Percentiles rank a stretch among this genome's conserved stretches.
Conservation (phyloP, 2,888 invertebrate genomes). For the Schizaphis graminum region DNA sequence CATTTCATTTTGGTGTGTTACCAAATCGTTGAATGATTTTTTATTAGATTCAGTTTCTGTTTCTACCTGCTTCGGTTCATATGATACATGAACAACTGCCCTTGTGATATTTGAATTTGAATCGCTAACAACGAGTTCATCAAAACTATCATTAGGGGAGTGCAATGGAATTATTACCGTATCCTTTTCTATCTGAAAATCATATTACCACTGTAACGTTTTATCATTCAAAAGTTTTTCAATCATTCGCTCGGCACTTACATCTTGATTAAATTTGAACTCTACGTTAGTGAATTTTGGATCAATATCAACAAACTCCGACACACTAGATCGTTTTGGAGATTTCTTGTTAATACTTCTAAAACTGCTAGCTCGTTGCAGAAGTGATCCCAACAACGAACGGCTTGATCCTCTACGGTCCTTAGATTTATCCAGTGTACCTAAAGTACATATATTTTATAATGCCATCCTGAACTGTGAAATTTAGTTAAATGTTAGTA, state of each 20-base stretch:
- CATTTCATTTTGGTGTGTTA: constrained; percentile 38
- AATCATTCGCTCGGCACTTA: constrained; percentile 55
- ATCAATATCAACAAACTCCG: constrained; percentile 70
- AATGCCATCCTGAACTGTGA: not conserved
- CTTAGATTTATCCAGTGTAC: constrained; percentile 64
- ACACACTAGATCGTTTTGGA: constrained; percentile 52
- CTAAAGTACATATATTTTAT: constrained; percentile 49
- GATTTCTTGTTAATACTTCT: constrained; percentile 67
- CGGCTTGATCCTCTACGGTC: constrained; percentile 69
- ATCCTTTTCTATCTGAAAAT: constrained; percentile 69
- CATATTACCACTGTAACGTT: constrained; percentile 58
- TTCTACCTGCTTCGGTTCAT: constrained; percentile 55
- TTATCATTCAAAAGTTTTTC: constrained; percentile 27
- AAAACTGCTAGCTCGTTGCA: constrained; percentile 69
- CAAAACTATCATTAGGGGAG: constrained; percentile 71
- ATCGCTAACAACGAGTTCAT: constrained; percentile 50
- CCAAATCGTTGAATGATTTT: constrained; percentile 46
- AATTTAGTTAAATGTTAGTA: constrained; percentile 42
- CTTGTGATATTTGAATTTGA: constrained; percentile 47
- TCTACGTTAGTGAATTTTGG: constrained; percentile 73
- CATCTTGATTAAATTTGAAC: constrained; percentile 70
- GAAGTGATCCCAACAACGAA: constrained; percentile 71
- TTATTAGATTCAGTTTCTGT: not conserved
- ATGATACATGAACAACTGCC: constrained; percentile 57
- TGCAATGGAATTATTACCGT: constrained; percentile 81